phyloP scores from a whole-genome alignment of 2,797 vertebrate species.

The Forpus xanthops region DNA sequence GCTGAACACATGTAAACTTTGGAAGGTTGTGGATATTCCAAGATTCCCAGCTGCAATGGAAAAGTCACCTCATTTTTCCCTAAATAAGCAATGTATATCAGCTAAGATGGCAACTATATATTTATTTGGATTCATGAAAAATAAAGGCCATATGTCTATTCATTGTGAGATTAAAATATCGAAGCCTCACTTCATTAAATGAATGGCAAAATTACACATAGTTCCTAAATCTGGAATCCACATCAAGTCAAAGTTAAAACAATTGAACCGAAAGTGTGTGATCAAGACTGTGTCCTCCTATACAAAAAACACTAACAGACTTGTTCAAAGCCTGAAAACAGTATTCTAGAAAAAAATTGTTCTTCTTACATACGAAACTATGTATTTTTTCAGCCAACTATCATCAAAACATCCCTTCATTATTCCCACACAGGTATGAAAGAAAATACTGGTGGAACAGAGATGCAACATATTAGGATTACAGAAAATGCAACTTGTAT shows the following conservation, averaged over 20 bases:
- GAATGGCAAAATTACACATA: not conserved
- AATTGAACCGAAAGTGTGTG: not conserved
- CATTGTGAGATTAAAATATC: not conserved
- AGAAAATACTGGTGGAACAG: not conserved
- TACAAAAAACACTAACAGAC: not conserved
- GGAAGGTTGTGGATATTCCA: not conserved
- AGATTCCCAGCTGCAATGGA: not conserved
- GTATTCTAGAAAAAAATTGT: not conserved
- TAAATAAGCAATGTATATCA: not conserved
- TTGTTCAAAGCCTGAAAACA: not conserved
- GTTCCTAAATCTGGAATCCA: not conserved
- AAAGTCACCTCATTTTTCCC: not conserved
- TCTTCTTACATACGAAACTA: not conserved
- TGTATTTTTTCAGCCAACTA: not conserved
- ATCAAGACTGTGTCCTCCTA: not conserved
- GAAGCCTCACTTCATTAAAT: not conserved
- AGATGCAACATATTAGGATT: not conserved
- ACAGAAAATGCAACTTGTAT: not conserved
- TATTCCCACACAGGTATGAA: not conserved
- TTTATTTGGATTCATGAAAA: not conserved
- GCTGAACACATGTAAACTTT: not conserved
- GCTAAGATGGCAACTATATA: not conserved
- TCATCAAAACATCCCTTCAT: not conserved
- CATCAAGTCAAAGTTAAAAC: not conserved
- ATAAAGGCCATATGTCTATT: not conserved